Conservation (phyloP, 1,140 invertebrate genomes). For the Fragariocoptes setiger region DNA sequence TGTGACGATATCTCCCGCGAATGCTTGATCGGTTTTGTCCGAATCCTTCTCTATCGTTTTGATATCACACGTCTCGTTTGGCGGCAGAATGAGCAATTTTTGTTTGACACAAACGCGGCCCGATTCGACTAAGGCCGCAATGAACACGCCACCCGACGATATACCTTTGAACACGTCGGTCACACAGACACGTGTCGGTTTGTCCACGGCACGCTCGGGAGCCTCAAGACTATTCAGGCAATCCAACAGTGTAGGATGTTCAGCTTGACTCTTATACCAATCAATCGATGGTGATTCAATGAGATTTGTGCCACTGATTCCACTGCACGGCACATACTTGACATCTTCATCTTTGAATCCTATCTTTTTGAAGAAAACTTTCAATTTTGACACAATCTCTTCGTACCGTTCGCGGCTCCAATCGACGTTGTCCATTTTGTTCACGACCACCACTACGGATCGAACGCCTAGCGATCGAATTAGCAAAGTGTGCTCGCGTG, state of each 20-base stretch:
- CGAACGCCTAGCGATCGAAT: constrained; percentile 55
- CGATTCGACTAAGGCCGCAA: constrained; percentile 62
- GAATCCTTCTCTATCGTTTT: constrained; percentile 23
- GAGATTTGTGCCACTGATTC: constrained; percentile 71
- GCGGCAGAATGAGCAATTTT: constrained; percentile 55
- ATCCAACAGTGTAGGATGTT: constrained; percentile 5
- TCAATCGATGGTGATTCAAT: constrained; percentile 17
- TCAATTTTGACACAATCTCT: constrained; percentile 53
- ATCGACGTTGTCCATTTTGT: constrained; percentile 46
- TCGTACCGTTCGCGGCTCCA: constrained; percentile 42
- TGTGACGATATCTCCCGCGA: constrained; percentile 71
- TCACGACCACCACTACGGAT: constrained; percentile 50
- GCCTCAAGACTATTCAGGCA: constrained; percentile 39
- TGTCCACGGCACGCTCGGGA: constrained; percentile 38
- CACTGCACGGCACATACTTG: constrained; percentile 74
- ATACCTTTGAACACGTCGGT: constrained; percentile 81
- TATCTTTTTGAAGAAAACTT: constrained; percentile 65
- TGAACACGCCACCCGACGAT: constrained; percentile 38
- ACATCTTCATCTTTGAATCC: constrained; percentile 62
- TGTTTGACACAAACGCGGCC: constrained; percentile 54
- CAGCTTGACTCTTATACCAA: not conserved
- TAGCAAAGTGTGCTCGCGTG: constrained; percentile 75
- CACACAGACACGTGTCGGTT: constrained; percentile 62
- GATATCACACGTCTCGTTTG: constrained; percentile 36
- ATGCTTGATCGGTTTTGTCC: constrained; percentile 21